Evolutionary conservation across 92 coral and sea anemone genomes (phyloP).

Genomic region (Umimayanthus chanpuru): DNA sequence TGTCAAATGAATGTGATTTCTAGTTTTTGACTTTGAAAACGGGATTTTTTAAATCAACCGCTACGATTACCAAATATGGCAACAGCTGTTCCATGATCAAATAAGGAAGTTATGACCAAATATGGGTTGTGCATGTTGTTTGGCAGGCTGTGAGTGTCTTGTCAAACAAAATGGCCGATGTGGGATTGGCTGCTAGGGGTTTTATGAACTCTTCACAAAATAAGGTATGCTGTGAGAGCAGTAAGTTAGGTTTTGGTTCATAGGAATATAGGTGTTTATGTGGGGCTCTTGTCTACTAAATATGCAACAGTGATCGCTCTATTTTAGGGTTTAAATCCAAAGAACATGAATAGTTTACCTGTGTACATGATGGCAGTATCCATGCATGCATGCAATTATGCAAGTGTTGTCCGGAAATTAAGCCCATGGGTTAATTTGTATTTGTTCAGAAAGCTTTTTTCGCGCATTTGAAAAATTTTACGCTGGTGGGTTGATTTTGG

Average conservation of each 20-base stretch:
- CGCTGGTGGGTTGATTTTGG: too few relatives aligned
- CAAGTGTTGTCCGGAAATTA: too few relatives aligned
- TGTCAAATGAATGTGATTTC: background rate
- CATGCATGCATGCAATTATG: too few relatives aligned
- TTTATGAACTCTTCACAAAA: background rate
- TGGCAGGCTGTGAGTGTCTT: background rate
- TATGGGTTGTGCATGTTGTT: background rate
- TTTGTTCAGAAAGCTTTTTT: background rate
- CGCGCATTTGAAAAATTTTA: too few relatives aligned
- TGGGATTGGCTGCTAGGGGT: background rate
- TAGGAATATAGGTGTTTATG: background rate
- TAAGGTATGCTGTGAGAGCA: slow-evolving; percentile 1
- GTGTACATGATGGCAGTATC: background rate
- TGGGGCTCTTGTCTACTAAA: background rate
- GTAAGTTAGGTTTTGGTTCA: background rate
- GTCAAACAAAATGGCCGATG: slow-evolving; percentile 37
- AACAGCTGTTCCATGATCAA: background rate
- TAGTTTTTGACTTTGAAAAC: background rate
- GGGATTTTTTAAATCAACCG: slow-evolving; percentile 43
- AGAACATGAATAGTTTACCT: background rate
- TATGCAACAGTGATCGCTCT: background rate
- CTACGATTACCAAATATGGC: slow-evolving; percentile 42
- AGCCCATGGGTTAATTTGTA: too few relatives aligned
- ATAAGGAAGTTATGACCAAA: slow-evolving; percentile 34
- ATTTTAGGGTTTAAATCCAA: background rate